Percentiles rank a stretch among this genome's conserved stretches.
These are phyloP conservation scores for Desmodus rotundus DNA, from an alignment of 2,113 vertebrate genomes.

Conservation along the genomic window DNA sequence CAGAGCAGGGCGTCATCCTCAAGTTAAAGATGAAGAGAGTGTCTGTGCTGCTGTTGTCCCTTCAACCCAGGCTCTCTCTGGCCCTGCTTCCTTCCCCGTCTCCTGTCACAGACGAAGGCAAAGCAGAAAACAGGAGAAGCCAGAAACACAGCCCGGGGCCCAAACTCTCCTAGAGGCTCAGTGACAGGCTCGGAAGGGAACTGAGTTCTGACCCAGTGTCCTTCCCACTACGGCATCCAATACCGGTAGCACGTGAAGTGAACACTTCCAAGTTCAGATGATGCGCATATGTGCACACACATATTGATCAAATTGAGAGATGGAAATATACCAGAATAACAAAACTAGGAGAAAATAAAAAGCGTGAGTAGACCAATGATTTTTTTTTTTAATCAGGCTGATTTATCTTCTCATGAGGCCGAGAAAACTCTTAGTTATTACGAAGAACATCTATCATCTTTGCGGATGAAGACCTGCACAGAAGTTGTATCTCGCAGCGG, in stretches of 20 bases:
- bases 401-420: constrained; percentile 67
- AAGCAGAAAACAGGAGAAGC: background rate
- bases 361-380: background rate
- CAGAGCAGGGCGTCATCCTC: background rate
- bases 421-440: constrained; percentile 65
- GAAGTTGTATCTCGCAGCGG: constrained; percentile 35
- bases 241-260: background rate
- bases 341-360: background rate
- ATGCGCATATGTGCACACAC: background rate
- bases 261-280: background rate
- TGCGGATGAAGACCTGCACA: constrained; percentile 42
- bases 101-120: background rate
- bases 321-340: background rate
- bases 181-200: background rate
- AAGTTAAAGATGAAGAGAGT: background rate
- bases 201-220: background rate
- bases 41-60: background rate
- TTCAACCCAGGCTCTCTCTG: background rate
- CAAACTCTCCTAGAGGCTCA: background rate
- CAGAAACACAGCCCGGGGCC: background rate
- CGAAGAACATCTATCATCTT: constrained; percentile 62
- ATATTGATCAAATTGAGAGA: background rate
- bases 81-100: background rate
- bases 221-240: background rate
- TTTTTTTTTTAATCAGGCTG: constrained; percentile 59